phyloP scores from a whole-genome alignment of 1,140 invertebrate genomes.

The Cherax destructor region DNA sequence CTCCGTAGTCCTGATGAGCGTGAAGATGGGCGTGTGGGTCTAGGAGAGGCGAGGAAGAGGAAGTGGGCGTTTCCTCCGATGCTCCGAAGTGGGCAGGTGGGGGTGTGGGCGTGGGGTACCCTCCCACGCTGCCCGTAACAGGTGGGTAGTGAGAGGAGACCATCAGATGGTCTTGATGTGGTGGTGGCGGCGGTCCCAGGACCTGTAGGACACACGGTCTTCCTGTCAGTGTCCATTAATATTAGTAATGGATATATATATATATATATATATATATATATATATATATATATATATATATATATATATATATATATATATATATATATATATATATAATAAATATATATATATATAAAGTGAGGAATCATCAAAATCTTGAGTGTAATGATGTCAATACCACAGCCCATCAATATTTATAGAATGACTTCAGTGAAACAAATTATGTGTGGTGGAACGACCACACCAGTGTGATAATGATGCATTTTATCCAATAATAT shows the following conservation, averaged over 20 bases:
- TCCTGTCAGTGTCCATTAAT: not conserved
- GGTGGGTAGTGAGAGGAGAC: constrained; percentile 4
- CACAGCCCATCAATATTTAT: no score
- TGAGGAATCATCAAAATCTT: no score
- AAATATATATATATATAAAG: no score
- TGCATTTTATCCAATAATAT: no score
- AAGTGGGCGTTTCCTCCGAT: not conserved
- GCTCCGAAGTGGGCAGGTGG: not conserved
- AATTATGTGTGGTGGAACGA: no score
- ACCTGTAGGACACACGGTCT: constrained; percentile 9
- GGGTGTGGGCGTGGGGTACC: constrained; percentile 30
- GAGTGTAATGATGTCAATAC: no score
- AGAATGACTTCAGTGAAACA: no score
- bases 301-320: no score
- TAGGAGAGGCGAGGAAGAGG: constrained; percentile 34
- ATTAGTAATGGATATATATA: not conserved
- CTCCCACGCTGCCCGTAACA: constrained; percentile 1
- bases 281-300: no score
- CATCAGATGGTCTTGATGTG: not conserved
- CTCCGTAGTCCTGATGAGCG: constrained; percentile 18
- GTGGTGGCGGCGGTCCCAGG: constrained; percentile 26
- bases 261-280: no score
- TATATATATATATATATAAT: no score
- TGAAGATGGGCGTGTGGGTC: constrained; percentile 27
- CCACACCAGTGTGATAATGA: no score